A percentile compares a stretch with the other conserved stretches of the same genome.
Conservation (phyloP, 2,888 invertebrate genomes). For the Rhorus exstirpatorius region DNA sequence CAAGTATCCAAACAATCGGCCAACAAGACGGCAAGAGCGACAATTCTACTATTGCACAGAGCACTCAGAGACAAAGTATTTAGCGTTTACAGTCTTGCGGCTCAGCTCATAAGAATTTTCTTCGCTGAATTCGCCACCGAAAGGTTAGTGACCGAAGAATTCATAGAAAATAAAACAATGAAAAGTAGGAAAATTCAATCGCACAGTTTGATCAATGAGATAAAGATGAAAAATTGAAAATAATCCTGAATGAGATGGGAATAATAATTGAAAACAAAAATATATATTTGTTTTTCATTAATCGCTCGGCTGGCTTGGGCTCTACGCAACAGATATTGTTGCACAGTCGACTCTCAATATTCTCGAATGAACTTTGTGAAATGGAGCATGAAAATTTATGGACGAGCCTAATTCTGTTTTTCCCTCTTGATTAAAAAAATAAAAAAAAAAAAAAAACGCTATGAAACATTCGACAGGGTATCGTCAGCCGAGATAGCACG, state of each 20-base stretch:
- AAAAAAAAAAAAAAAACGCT: not conserved
- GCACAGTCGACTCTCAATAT: too few relatives aligned
- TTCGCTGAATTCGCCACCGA: constrained; percentile 95
- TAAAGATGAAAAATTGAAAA: too few relatives aligned
- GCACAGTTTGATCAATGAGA: too few relatives aligned
- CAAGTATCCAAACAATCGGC: constrained; percentile 87
- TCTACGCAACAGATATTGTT: too few relatives aligned
- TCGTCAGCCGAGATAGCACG: constrained; percentile 93
- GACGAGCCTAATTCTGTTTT: too few relatives aligned
- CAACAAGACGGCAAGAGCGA: constrained; percentile 94
- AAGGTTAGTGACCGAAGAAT: constrained; percentile 87
- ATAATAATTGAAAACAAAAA: too few relatives aligned
- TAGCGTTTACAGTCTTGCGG: constrained; percentile 94
- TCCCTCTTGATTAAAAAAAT: too few relatives aligned
- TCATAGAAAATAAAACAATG: not conserved
- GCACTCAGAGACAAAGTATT: constrained; percentile 95
- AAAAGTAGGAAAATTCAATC: too few relatives aligned
- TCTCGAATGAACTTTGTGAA: not conserved
- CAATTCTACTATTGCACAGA: constrained; percentile 92
- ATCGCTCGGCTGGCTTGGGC: too few relatives aligned
- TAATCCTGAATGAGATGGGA: too few relatives aligned
- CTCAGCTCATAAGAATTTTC: constrained; percentile 92
- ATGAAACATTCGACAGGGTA: constrained; percentile 88
- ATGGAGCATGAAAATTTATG: too few relatives aligned
- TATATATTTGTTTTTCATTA: not conserved